Evolutionary conservation across 2,797 vertebrate species (phyloP).

Genomic region (Neosilurus mollespiculum): DNA sequence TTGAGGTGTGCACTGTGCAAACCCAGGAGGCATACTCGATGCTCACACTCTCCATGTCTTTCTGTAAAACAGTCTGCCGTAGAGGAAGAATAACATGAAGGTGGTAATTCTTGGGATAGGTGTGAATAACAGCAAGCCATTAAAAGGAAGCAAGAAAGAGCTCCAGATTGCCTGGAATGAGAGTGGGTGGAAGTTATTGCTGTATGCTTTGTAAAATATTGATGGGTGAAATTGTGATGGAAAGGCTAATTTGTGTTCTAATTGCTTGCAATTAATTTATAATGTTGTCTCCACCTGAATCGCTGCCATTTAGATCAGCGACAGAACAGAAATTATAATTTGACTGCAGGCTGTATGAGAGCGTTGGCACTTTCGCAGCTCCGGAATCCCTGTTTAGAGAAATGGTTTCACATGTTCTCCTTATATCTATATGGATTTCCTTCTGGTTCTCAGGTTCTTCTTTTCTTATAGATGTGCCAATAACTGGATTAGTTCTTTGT

Average conservation of each 20-base stretch:
- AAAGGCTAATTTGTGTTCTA: neutral
- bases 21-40: neutral
- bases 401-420: neutral
- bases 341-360: neutral
- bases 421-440: no score
- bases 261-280: constrained; percentile 6
- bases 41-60: neutral
- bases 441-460: neutral
- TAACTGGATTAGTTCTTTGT: no score
- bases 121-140: constrained; percentile 28
- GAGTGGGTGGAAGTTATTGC: neutral
- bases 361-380: neutral
- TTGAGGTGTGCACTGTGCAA: neutral
- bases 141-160: constrained; percentile 10
- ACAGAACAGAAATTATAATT: neutral
- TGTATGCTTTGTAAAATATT: neutral
- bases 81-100: constrained; percentile 12
- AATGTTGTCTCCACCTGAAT: neutral
- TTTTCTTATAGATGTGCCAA: neutral
- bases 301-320: neutral
- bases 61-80: neutral
- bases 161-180: neutral
- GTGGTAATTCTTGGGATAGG: constrained; percentile 29
- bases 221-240: neutral
- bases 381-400: neutral